These are phyloP conservation scores for Enoplosus armatus DNA, from an alignment of 2,797 vertebrate species.

Conservation along the genomic window DNA sequence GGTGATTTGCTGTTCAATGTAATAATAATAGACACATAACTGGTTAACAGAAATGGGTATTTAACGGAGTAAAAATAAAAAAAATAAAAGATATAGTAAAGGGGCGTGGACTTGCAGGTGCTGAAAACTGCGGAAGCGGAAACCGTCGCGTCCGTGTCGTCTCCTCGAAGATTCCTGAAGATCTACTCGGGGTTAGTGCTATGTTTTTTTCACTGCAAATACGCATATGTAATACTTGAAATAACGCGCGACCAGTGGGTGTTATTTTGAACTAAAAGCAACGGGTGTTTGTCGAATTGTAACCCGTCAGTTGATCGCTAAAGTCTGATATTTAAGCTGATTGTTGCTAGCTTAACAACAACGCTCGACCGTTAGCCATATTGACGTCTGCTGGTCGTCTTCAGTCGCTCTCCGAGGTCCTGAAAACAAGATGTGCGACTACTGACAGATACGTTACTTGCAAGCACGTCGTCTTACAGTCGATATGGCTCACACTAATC, in stretches of 20 bases:
- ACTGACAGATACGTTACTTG: neutral
- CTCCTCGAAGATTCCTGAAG: conserved; percentile 66
- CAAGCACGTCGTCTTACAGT: neutral
- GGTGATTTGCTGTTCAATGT: accelerated
- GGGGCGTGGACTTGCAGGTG: conserved; percentile 54
- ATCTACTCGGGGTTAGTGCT: conserved; percentile 55
- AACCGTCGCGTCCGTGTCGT: conserved; percentile 36
- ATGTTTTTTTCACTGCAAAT: conserved; percentile 1
- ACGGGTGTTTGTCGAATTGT: accelerated
- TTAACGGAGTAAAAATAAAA: neutral
- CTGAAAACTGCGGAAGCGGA: conserved; percentile 75
- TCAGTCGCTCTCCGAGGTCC: conserved; percentile 80
- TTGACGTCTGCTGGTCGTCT: conserved; percentile 47
- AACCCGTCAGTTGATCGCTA: accelerated
- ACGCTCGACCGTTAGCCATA: conserved; percentile 52
- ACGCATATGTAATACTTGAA: accelerated
- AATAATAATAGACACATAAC: accelerated
- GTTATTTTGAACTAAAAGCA: accelerated
- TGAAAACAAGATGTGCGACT: conserved; percentile 51
- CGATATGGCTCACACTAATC: accelerated
- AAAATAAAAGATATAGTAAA: neutral
- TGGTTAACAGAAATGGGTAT: accelerated
- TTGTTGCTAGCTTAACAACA: conserved; percentile 27
- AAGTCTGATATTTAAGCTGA: neutral
- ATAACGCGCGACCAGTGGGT: accelerated